Evolutionary conservation across 2,888 invertebrate species (phyloP).

Genomic region (Caenorhabditis virilis): DNA sequence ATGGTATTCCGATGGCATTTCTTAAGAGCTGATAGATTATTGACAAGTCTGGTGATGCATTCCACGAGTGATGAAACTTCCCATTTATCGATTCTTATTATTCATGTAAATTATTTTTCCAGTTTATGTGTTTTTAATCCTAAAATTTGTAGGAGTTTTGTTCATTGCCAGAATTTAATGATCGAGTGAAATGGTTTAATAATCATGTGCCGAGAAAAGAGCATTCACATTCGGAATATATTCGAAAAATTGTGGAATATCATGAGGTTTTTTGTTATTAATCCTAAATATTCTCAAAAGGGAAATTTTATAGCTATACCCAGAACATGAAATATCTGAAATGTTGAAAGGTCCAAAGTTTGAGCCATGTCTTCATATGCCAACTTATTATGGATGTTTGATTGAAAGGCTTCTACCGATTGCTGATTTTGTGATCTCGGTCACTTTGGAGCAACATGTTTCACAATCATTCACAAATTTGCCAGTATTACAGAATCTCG

Average conservation of each 20-base stretch:
- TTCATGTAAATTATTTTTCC: constrained; percentile 25
- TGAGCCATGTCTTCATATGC: constrained; percentile 18
- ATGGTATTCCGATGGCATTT: constrained; percentile 52
- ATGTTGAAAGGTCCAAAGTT: neutral
- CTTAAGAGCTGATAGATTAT: constrained; percentile 56
- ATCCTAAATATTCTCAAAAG: too few species aligned
- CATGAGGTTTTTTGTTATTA: constrained; percentile 32
- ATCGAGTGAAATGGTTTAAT: constrained; percentile 30
- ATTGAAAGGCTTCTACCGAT: constrained; percentile 47
- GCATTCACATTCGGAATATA: constrained; percentile 39
- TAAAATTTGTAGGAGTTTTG: constrained; percentile 27
- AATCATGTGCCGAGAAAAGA: constrained; percentile 35
- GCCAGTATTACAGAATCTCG: constrained; percentile 41
- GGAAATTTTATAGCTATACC: neutral
- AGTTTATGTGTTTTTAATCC: too few species aligned
- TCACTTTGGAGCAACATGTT: constrained; percentile 45
- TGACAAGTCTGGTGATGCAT: constrained; percentile 56
- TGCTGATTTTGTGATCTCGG: constrained; percentile 51
- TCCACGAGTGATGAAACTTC: constrained; percentile 55
- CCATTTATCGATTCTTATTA: constrained; percentile 26
- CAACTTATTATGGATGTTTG: constrained; percentile 42
- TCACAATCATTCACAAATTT: constrained; percentile 13
- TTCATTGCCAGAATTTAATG: constrained; percentile 21
- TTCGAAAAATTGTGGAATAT: constrained; percentile 50
- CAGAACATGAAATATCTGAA: constrained; percentile 8